Conservation (phyloP, 2,888 invertebrate species). For the Esperia sulphurella region DNA sequence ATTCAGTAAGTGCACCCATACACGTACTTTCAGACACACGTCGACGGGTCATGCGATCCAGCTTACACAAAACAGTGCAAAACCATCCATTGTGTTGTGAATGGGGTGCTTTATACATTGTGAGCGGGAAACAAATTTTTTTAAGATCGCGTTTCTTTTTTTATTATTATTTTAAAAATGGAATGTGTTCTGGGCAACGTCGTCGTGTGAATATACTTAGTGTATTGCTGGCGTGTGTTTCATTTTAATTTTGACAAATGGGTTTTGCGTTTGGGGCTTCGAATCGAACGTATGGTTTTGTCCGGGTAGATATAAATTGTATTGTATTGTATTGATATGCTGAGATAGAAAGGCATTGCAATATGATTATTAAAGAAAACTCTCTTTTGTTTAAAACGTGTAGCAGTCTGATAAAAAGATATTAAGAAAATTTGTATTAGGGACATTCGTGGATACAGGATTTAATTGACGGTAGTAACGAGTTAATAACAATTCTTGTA, state of each 20-base stretch:
- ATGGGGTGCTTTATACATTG: constrained; percentile 69
- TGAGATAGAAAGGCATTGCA: too few relatives aligned
- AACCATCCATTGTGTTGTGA: constrained; percentile 58
- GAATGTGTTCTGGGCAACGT: constrained; percentile 50
- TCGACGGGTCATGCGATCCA: constrained; percentile 48
- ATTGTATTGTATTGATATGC: too few relatives aligned
- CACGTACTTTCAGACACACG: constrained; percentile 54
- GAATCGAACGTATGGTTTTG: not conserved
- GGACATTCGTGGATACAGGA: too few relatives aligned
- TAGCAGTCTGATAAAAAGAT: too few relatives aligned
- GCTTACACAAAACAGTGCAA: constrained; percentile 44
- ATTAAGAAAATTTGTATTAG: too few relatives aligned
- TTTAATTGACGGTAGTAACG: too few relatives aligned
- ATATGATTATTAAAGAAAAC: too few relatives aligned
- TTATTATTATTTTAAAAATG: constrained; percentile 41
- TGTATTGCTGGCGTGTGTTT: constrained; percentile 39
- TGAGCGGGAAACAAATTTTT: constrained; percentile 66
- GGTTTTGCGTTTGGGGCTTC: not conserved
- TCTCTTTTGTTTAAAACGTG: too few relatives aligned
- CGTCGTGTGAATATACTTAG: constrained; percentile 63
- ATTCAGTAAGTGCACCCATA: constrained; percentile 69
- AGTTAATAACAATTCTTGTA: too few relatives aligned
- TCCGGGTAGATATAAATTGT: not conserved
- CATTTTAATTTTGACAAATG: constrained; percentile 14
- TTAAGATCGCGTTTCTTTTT: constrained; percentile 63